Evolutionary conservation across 2,797 vertebrate species (phyloP), one percentile per base, ranked within the genome.

Genomic region (Choloepus didactylus): DNA sequence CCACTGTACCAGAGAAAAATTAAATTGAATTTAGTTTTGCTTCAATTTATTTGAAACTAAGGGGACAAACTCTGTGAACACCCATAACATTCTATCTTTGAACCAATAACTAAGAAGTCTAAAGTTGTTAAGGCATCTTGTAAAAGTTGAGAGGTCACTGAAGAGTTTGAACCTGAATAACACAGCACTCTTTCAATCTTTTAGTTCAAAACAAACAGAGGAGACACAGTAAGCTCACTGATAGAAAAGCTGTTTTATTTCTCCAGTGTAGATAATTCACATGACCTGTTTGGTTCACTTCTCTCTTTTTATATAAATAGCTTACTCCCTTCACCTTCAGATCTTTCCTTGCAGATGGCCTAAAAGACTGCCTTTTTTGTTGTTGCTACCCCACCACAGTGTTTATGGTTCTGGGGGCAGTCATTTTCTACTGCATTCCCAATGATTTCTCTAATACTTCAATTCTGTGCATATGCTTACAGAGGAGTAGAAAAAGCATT

Each of bases 21-120:
- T 97, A 97, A 96, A 97, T 88, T 96, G 94, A 97, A 96, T 97
- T 96, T 95, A 94, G 67, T 76, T 96, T 97, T 95, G 64, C 89
- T 97, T 94, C 93, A 75, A 73, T 97, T 87, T 97, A 96, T 97
- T 97, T 96, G 95, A 87, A 96, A 95, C 93, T 59, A 67, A 87
- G 59, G 46, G 35, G 86, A 95, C 81, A 96, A 96, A 94, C 31
- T n/a, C 49, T 95, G 41, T 91, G 69, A 29, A 91, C 64, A 97
- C 80, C 56, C 83, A 80, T 98, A 96, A 76, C 64, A 95, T 96
- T 97, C 96, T 95, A 82, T 96, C 92, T 93, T 95, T 97, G 91
- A 97, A 97, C 87, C 84, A 95, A 94, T 97, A 94, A 96, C 96
- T 95, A 95, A 96, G 95, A 96, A 64, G 82, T 96, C 95, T 95